Base-by-base conservation (phyloP, 1,140 invertebrate species). In the Helicoverpa armigera region DNA sequence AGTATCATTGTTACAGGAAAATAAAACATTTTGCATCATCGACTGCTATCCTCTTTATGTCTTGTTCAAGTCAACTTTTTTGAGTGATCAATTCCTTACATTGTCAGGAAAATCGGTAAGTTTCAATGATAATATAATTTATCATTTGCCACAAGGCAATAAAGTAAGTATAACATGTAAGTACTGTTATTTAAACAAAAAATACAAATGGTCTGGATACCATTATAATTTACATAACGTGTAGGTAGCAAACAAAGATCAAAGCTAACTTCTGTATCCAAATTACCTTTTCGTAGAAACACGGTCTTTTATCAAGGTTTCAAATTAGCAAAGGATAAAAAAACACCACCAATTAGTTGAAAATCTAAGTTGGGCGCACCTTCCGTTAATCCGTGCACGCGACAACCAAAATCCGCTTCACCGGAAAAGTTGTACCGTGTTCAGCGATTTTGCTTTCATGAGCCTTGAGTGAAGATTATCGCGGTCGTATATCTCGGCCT, bases 391-490 rank as follows among this genome's bases (percentile, higher is more conserved):
- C 72, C 65, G 61, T 56, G 58, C 43, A 72, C 72, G 50, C 50
- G 69, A 63, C 78, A 65, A 72, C 70, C 56, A 35, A 61, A 80
- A 14, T 35, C 60, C 29, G 73, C 13, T 58, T 72, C 54, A 29
- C 75, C 80, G 56, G 56, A n/a, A 82, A 78, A 75, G 48, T 75
- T 80, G 82, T 80, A 78, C 73, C 73, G 63, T 83, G 56, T 83
- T 83, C 79, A 83, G 82, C 82, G 74, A 80, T 80, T 82, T 82
- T 76, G 77, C 77, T 70, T 80, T 80, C 73, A 76, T 70, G 65
- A 51, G 54, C 82, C 78, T 80, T 76, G 73, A 83, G 82, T 78
- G 79, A 80, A 83, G 82, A 83, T 83, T 83, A 83, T 78, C 82
- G 75, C 74, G 82, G 75, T 76, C 74, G 74, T 83, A 83, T 83